phyloP scores from a whole-genome alignment of 2,888 invertebrate species.

The Chrysina gloriosa region DNA sequence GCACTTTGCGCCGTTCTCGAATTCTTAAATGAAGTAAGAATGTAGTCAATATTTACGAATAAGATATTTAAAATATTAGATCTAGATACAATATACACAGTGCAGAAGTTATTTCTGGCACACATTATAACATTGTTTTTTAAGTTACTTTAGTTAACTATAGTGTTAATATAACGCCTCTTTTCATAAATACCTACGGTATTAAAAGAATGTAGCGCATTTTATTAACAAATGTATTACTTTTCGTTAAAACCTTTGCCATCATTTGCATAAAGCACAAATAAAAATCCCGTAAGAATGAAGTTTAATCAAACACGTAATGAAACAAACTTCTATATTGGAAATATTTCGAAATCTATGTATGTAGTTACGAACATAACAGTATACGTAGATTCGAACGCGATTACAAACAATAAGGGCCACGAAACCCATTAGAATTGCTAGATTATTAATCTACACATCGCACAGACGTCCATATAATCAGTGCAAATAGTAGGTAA shows the following conservation, averaged over 20 bases:
- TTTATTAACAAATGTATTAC: background rate
- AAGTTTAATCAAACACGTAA: background rate
- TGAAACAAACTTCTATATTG: background rate
- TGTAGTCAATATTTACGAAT: background rate
- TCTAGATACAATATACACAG: no score
- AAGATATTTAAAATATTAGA: background rate
- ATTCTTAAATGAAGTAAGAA: background rate
- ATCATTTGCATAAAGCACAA: slow-evolving; percentile 19
- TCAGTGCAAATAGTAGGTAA: slow-evolving; percentile 20
- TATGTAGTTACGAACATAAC: slow-evolving; percentile 16
- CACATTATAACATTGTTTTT: no score
- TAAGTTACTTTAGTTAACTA: no score
- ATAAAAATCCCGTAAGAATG: slow-evolving; percentile 12
- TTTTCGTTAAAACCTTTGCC: background rate
- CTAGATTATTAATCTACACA: slow-evolving; percentile 25
- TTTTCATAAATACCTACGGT: no score
- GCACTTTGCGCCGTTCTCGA: background rate
- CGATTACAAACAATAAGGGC: slow-evolving; percentile 29
- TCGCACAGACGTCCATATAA: background rate
- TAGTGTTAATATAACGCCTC: no score
- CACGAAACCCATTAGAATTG: background rate
- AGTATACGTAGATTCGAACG: background rate
- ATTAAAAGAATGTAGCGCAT: background rate
- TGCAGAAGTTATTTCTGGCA: no score
- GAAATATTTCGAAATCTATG: slow-evolving; percentile 11